A percentile compares a stretch with the other conserved stretches of the same genome.
phyloP scores from a whole-genome alignment of 2,888 invertebrate species.

The Anthophora plumipes region DNA sequence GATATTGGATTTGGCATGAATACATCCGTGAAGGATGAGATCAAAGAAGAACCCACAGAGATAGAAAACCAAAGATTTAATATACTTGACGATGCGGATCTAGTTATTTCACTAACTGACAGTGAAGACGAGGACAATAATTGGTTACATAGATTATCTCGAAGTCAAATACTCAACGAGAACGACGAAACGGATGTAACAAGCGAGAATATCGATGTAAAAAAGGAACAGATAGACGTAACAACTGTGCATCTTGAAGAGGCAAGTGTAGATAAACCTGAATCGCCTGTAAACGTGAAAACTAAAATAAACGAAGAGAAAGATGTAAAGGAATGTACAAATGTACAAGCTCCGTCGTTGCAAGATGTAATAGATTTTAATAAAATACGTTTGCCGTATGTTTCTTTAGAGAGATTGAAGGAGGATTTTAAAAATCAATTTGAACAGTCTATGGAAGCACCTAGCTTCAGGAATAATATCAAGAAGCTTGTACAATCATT shows the following conservation, averaged over 20 bases:
- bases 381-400: background rate
- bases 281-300: too few species aligned
- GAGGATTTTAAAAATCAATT: background rate
- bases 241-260: background rate
- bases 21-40: conserved; percentile 57
- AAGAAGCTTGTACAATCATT: background rate
- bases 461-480: background rate
- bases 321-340: background rate
- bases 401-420: background rate
- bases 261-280: background rate
- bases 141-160: conserved; percentile 73
- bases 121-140: conserved; percentile 77
- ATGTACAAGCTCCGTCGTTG: background rate
- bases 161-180: conserved; percentile 68
- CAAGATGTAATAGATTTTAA: background rate
- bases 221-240: background rate
- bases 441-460: background rate
- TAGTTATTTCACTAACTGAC: conserved; percentile 74
- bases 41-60: conserved; percentile 61
- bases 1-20: conserved; percentile 76
- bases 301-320: background rate
- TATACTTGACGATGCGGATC: conserved; percentile 63
- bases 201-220: background rate
- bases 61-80: conserved; percentile 52
- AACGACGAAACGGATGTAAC: background rate